Conservation (phyloP, 1,140 invertebrate species). For the Teleopsis dalmanni region DNA sequence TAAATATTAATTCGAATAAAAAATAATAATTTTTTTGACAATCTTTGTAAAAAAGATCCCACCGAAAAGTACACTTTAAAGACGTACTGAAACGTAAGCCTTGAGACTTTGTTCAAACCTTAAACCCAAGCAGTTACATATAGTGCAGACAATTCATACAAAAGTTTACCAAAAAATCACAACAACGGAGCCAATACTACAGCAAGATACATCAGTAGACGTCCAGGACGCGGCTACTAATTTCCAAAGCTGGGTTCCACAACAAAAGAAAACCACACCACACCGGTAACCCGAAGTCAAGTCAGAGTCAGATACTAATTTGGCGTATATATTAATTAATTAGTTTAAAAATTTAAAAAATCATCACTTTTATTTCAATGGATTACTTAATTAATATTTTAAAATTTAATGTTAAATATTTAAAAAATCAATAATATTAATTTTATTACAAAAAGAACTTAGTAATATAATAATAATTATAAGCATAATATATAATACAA, state of each 20-base stretch:
- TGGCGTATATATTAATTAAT: not conserved
- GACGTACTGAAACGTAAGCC: no score
- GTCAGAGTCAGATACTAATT: not conserved
- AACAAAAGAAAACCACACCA: slow-evolving; percentile 33
- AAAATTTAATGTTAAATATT: slow-evolving; percentile 43
- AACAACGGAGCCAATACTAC: slow-evolving; percentile 41
- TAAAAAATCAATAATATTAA: slow-evolving; percentile 41
- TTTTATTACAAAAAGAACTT: not conserved
- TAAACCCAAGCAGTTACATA: no score
- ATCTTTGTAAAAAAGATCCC: no score
- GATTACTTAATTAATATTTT: slow-evolving; percentile 42
- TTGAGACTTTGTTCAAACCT: no score
- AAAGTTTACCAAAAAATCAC: slow-evolving; percentile 26
- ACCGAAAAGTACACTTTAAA: no score
- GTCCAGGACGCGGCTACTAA: slow-evolving; percentile 21
- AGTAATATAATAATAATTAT: not conserved
- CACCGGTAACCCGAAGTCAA: slow-evolving; percentile 29
- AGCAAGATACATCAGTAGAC: slow-evolving; percentile 22
- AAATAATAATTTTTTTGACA: no score
- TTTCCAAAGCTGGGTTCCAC: slow-evolving; percentile 14
- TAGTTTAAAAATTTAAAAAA: not conserved
- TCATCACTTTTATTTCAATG: slow-evolving; percentile 18
- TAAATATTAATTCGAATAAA: no score
- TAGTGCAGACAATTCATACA: slow-evolving; percentile 16
- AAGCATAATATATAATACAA: not conserved